These are phyloP conservation scores for Eurois occulta DNA, from an alignment of 2,888 invertebrate genomes.

Conservation along the genomic window DNA sequence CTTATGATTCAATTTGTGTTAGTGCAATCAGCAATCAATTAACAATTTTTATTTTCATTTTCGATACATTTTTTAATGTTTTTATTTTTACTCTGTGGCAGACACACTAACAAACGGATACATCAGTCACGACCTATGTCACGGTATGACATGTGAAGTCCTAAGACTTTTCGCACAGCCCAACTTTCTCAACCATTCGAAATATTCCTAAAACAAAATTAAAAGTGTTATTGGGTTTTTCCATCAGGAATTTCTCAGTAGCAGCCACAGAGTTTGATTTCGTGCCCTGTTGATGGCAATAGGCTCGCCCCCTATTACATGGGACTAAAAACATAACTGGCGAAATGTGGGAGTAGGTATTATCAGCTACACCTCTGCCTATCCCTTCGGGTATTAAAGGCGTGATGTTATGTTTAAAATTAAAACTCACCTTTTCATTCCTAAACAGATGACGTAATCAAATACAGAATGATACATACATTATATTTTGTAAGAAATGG, in stretches of 20 bases:
- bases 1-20: neutral
- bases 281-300: no score
- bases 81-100: neutral
- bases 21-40: no score
- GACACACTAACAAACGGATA: neutral
- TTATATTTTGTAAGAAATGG: conserved; percentile 29
- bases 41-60: neutral
- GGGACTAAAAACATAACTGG: neutral
- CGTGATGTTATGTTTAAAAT: neutral
- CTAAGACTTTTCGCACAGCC: neutral
- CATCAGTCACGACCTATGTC: neutral
- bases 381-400: no score
- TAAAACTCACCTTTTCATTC: conserved; percentile 17
- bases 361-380: no score
- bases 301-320: no score
- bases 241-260: no score
- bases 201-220: neutral
- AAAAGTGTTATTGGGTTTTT: no score
- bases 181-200: neutral
- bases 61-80: neutral
- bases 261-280: no score
- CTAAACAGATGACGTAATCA: conserved; percentile 8
- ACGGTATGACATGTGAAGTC: neutral
- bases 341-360: no score
- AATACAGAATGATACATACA: conserved; percentile 38